Evolutionary conservation across 2,888 invertebrate genomes (phyloP).

Genomic region (Oxyscelio sp.): DNA sequence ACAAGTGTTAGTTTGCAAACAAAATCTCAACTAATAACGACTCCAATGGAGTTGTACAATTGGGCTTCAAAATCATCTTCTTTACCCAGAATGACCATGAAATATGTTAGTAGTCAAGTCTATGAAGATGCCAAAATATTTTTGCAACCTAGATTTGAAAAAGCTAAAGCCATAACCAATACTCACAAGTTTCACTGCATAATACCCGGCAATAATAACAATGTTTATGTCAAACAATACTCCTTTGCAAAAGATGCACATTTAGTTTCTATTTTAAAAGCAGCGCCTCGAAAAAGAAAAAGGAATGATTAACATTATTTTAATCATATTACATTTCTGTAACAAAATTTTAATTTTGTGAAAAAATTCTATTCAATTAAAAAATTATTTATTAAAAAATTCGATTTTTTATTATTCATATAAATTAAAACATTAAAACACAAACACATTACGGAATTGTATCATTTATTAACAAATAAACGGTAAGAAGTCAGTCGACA

Average conservation of each 20-base stretch:
- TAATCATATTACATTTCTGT: too few species aligned
- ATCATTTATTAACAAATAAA: too few species aligned
- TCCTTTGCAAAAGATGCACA: slow-evolving; percentile 2
- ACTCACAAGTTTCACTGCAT: slow-evolving; percentile 2
- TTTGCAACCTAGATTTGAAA: background rate
- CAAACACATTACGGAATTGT: too few species aligned
- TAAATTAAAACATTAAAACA: too few species aligned
- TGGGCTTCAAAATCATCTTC: slow-evolving; percentile 11
- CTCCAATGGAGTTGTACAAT: slow-evolving; percentile 27
- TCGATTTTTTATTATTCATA: too few species aligned
- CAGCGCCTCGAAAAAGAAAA: too few species aligned
- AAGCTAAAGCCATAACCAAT: background rate
- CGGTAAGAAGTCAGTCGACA: too few species aligned
- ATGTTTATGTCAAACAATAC: slow-evolving; percentile 2
- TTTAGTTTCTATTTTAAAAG: background rate
- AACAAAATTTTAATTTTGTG: too few species aligned
- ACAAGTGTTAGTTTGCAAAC: slow-evolving; percentile 34
- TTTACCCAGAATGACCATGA: background rate
- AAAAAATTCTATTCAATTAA: too few species aligned
- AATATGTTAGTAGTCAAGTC: background rate
- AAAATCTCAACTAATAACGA: slow-evolving; percentile 18
- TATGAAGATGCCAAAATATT: background rate
- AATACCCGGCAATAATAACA: slow-evolving; percentile 7
- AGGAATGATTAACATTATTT: too few species aligned
- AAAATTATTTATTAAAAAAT: too few species aligned